A percentile compares a stretch with the other conserved stretches of the same genome.
Conservation (phyloP, 1,140 invertebrate species). For the Bursaphelenchus mucronatus region DNA sequence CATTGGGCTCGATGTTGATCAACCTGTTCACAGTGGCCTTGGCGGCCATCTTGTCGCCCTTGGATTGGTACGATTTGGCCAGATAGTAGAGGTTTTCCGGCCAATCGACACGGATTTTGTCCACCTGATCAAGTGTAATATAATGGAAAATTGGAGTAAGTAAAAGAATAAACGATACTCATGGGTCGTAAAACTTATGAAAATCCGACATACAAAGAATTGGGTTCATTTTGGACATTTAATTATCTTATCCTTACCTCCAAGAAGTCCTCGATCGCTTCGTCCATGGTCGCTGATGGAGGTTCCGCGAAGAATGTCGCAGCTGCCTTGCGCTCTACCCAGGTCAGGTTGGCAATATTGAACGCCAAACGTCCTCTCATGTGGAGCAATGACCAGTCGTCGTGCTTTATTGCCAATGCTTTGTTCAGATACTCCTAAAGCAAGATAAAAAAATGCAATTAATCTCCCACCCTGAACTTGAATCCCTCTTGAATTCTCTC, state of each 20-base stretch:
- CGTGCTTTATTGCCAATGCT: conserved; percentile 60
- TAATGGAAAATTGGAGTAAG: no score
- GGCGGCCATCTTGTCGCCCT: conserved; percentile 33
- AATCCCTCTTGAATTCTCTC: conserved; percentile 63
- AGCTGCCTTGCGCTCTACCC: conserved; percentile 63
- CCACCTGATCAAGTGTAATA: conserved; percentile 15
- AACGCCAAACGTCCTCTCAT: conserved; percentile 62
- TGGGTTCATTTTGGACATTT: not conserved
- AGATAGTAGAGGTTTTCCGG: conserved; percentile 62
- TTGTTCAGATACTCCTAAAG: conserved; percentile 62
- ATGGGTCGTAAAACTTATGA: no score
- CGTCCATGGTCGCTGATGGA: conserved; percentile 62
- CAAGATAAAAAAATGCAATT: not conserved
- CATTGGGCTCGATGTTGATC: conserved; percentile 7
- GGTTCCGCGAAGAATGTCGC: conserved; percentile 61
- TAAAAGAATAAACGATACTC: no score
- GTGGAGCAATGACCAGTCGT: conserved; percentile 61
- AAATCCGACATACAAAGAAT: not conserved
- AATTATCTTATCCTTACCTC: conserved; percentile 30
- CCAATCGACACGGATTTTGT: conserved; percentile 49
- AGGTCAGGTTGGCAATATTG: conserved; percentile 59
- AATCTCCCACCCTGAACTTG: conserved; percentile 30
- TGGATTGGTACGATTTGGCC: conserved; percentile 58
- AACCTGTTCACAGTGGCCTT: conserved; percentile 24
- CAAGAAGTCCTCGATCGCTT: conserved; percentile 61